Evolutionary conservation across 2,113 vertebrate species (phyloP).

Genomic region (Castor canadensis): DNA sequence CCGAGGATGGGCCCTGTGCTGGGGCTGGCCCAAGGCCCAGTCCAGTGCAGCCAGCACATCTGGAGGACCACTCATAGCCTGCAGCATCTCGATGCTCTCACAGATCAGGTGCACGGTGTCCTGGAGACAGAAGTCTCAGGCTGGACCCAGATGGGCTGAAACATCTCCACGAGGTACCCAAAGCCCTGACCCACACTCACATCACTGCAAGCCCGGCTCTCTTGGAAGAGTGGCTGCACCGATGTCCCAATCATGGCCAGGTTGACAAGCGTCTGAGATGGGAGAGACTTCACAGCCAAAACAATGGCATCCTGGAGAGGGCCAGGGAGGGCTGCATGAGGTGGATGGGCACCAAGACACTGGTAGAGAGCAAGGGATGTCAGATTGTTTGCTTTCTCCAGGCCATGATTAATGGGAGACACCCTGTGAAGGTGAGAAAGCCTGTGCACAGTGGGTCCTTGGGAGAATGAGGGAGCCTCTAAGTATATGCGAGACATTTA

Average conservation of each 20-base stretch:
- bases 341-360: not conserved
- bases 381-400: not conserved
- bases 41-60: constrained; percentile 90
- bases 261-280: constrained; percentile 91
- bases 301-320: constrained; percentile 90
- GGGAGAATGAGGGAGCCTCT: not conserved
- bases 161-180: not conserved
- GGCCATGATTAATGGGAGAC: not conserved
- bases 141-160: not conserved
- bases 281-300: constrained; percentile 95
- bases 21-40: constrained; percentile 92
- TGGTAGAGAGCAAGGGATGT: not conserved
- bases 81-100: constrained; percentile 88
- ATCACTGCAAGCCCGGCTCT: constrained; percentile 92
- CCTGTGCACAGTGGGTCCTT: no score
- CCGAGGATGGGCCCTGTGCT: constrained; percentile 91
- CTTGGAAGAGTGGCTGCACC: constrained; percentile 89
- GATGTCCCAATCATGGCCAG: constrained; percentile 86
- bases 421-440: not conserved
- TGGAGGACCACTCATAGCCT: constrained; percentile 77
- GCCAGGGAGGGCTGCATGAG: not conserved
- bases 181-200: constrained; percentile 81
- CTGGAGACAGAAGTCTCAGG: constrained; percentile 78
- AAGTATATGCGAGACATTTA: not conserved
- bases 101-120: constrained; percentile 86